Base-by-base conservation (phyloP, 1,140 invertebrate genomes). In the Drosophila tani region DNA sequence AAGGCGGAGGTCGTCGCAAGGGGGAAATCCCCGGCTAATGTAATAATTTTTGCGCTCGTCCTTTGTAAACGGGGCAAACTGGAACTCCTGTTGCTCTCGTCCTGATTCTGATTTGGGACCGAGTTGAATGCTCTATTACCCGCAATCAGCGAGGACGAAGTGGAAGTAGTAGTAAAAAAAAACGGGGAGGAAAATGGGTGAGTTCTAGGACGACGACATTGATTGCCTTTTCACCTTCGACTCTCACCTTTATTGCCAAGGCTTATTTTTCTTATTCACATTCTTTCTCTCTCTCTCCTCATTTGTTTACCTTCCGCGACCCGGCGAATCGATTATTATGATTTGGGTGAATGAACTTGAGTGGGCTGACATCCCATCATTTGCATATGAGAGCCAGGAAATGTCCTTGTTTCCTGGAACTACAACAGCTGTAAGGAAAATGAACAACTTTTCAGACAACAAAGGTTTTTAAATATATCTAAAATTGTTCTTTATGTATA, bases 41-140 rank as follows among this genome's bases (percentile, higher is more conserved):
- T 88, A 90, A 88, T 88, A 88, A 90, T 90, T 88, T 87, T 88
- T 79, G 70, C 67, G 53, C 70, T 49, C 46, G 38, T 11, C 55
- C 69, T 70, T 73, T 50, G 53, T 50, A 29, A 50, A 24, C 53
- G 50, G 35, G 41, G 55, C 11, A 67, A n/a, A 75, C 14, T 49
- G 38, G 38, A 59, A 58, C 64, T 73, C 81, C 86, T 88, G 86
- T 85, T 90, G 79, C 81, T 74, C 38, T 81, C 38, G 43, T 35
- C 29, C 43, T 47, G 58, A 41, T 50, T 41, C 53, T 24, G 53
- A 56, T 56, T 57, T 55, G 75, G 58, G 35, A 71, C 60, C 59
- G 55, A 71, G 82, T 85, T 88, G 83, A 88, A 88, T 84, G 85
- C 81, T 88, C 85, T 90, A 88, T 90, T 88, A 88, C 85, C 71